These are phyloP conservation scores for Bombycilla garrulus DNA, from an alignment of 2,113 vertebrate species.

Conservation along the genomic window DNA sequence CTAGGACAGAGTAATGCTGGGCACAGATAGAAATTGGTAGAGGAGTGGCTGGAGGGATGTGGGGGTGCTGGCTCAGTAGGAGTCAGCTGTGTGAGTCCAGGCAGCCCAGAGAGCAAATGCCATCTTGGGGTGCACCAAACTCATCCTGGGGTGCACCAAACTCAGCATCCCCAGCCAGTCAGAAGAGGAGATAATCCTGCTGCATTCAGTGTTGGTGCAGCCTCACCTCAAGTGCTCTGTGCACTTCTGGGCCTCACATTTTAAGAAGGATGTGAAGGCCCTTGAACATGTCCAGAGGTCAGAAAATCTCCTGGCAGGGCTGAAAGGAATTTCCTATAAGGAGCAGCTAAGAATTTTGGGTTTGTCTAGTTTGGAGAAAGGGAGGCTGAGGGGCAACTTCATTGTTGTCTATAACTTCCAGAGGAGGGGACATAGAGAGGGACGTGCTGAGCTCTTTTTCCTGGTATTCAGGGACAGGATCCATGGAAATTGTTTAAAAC, in stretches of 20 bases:
- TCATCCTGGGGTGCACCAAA: not conserved
- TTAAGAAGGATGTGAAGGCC: not conserved
- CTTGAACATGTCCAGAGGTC: not conserved
- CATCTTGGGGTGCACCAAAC: not conserved
- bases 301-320: not conserved
- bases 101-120: not conserved
- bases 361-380: not conserved
- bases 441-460: not conserved
- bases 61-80: not conserved
- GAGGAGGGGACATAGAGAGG: not conserved
- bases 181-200: fast-evolving
- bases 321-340: not conserved
- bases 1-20: fast-evolving
- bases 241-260: not conserved
- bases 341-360: not conserved
- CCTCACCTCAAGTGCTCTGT: not conserved
- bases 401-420: not conserved
- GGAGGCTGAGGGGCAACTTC: fast-evolving
- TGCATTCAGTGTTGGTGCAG: not conserved
- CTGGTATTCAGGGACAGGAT: not conserved
- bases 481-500: not conserved
- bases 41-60: not conserved
- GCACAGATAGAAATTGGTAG: not conserved
- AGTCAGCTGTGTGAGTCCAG: not conserved
- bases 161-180: not conserved